Base-by-base conservation (phyloP, 2,888 invertebrate species). In the Anagyrus pseudococci region DNA sequence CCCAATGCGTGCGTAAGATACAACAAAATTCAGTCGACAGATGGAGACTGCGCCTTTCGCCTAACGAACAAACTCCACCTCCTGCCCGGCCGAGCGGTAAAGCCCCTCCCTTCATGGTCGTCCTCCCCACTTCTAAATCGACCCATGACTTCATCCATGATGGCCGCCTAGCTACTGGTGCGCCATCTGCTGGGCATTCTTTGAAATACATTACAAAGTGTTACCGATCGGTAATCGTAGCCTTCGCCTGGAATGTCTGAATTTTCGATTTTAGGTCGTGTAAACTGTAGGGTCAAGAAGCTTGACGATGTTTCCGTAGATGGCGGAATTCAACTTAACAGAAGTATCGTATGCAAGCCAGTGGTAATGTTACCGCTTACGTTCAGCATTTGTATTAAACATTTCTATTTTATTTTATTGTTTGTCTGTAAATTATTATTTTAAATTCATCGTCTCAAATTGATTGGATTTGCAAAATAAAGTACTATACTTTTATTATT, bases 111-210 rank as follows among this genome's bases (percentile, higher is more conserved):
- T 67, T 65, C 41, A 6, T 7, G 0, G 15, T 26, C 49, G 20
- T 7, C 29, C 29, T 29, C 29, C 29, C 10, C 29, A 29, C n/a
- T n/a, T n/a, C n/a, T n/a, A n/a, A n/a, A n/a, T 29, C 29, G 6
- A 29, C 29, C 29, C 10, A 50, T 67, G 64, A 69, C 70, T 70
- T 72, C 72, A 76, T 77, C 72, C 77, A 77, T 75, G 77, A 77
- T 77, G 77, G 77, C 77, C 73, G 76, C 41, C 4, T 2, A 2
- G 3, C 33, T 29, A 33, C 29, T 13, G 40, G 2, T 4, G 29
- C 58, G n/a, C 66, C 62, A 62, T 44, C 66, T 62, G 1, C 1
- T 37, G 54, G 3, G 4, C 4, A 1, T 22, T 25, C 13, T 0
- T 4, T 15, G 19, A 57, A 57, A 23, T 20, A 15, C 13, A 7